Evolutionary conservation across 2,797 vertebrate genomes (phyloP), one percentile per base, ranked within the genome.

Genomic region (Gadopsis marmoratus): DNA sequence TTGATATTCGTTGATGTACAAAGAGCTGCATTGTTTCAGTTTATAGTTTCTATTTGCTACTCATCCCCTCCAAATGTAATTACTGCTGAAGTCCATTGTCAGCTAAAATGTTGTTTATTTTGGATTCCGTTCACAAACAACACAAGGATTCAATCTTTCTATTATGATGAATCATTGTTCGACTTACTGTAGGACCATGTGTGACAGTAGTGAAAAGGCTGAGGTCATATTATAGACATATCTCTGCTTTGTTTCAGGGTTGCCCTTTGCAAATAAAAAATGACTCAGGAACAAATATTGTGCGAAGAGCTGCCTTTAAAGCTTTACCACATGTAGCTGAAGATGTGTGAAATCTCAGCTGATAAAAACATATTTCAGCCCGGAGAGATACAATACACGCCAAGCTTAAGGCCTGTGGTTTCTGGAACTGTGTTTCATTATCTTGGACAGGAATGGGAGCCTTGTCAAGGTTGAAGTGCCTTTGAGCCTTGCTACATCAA

Each of bases 91-190:
- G 55, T 76, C 29, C 11, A 13, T 66, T 71, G n/a, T 74, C 71
- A 71, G 65, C 56, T 64, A 58, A 76, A 81, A 86, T 53, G 14
- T 11, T 86, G 72, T 90, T 91, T 90, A 26, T 78, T 87, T 83
- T 89, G 83, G 70, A 88, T 23, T 60, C 4, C 14, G 31, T 41
- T 83, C 56, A 74, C 31, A 65, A 79, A 76, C 65, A 64, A 65
- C 83, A 88, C 72, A 90, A 76, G 74, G 83, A 91, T 86, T 80
- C 71, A 86, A 76, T 88, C 69, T 85, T 82, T 74, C 77, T 64
- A 58, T 86, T 82, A 76, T 56, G 67, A 70, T 59, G 45, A 89
- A 76, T 84, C 78, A 81, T 54, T 74, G 76, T 69, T 84, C 19
- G 13, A 67, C 47, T 83, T 74, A 81, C 59, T 72, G 66, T 67